Conservation (phyloP, 2,888 invertebrate genomes). For the Thalpophila matura region DNA sequence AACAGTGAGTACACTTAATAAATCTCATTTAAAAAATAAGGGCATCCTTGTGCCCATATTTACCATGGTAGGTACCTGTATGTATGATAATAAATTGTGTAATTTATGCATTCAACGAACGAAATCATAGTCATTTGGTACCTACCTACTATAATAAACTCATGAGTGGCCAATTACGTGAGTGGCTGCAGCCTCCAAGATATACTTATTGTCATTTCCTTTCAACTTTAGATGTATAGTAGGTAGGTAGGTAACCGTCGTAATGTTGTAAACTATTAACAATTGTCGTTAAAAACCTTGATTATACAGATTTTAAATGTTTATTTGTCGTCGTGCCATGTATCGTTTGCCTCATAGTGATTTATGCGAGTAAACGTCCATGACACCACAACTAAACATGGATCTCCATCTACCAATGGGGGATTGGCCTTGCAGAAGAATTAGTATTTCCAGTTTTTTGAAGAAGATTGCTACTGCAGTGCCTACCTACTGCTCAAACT, state of each 20-base stretch:
- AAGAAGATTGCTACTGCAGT: background rate
- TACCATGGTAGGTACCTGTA: conserved; percentile 18
- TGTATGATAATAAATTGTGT: conserved; percentile 46
- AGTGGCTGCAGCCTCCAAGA: conserved; percentile 3
- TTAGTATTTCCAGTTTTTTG: background rate
- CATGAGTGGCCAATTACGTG: conserved; percentile 40
- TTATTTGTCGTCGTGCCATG: background rate
- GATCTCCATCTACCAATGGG: background rate
- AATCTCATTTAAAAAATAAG: conserved; percentile 26
- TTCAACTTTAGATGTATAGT: conserved; percentile 11
- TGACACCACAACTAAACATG: background rate
- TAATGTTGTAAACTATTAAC: too few relatives aligned
- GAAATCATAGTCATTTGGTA: conserved; percentile 43
- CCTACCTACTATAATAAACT: conserved; percentile 21
- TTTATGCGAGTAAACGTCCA: background rate
- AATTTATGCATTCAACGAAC: conserved; percentile 45
- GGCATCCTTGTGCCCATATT: conserved; percentile 56
- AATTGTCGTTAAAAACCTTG: too few relatives aligned
- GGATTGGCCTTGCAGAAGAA: background rate
- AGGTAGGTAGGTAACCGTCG: too few relatives aligned
- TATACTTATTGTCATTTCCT: conserved; percentile 29
- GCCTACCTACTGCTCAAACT: too few relatives aligned
- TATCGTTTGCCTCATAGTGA: background rate
- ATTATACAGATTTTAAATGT: too few relatives aligned
- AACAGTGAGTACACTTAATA: background rate